Percentiles rank a stretch among this genome's conserved stretches.
Conservation (phyloP, 2,888 invertebrate species). For the Holacanthella duospinosa region DNA sequence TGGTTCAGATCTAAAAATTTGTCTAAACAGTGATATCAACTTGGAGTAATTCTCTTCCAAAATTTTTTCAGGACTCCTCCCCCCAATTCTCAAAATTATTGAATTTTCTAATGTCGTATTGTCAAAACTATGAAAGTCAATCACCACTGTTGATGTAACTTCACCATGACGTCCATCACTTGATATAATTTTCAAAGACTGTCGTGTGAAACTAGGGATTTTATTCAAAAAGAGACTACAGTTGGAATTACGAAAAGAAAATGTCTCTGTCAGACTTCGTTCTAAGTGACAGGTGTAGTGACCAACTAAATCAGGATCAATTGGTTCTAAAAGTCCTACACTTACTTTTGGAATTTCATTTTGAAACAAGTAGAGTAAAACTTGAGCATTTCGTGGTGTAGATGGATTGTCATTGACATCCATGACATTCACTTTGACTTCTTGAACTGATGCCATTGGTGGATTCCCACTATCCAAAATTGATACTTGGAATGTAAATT, state of each 20-base stretch:
- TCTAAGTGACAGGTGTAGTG: slow-evolving; percentile 76
- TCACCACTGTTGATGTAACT: slow-evolving; percentile 73
- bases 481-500: slow-evolving; percentile 80
- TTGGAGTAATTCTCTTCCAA: slow-evolving; percentile 57
- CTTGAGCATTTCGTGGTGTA: slow-evolving; percentile 66
- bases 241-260: slow-evolving; percentile 50
- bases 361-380: slow-evolving; percentile 63
- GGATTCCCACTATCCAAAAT: slow-evolving; percentile 77
- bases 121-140: slow-evolving; percentile 69
- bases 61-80: slow-evolving; percentile 63
- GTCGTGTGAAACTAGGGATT: slow-evolving; percentile 50
- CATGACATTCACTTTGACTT: slow-evolving; percentile 79
- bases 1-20: slow-evolving; percentile 43
- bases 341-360: slow-evolving; percentile 64
- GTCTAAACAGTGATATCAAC: slow-evolving; percentile 28
- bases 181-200: slow-evolving; percentile 64
- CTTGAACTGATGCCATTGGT: slow-evolving; percentile 68
- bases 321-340: slow-evolving; percentile 83
- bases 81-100: slow-evolving; percentile 61
- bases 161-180: slow-evolving; percentile 81
- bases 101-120: slow-evolving; percentile 74
- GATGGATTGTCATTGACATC: slow-evolving; percentile 93
- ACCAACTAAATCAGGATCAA: slow-evolving; percentile 80
- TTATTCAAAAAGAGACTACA: slow-evolving; percentile 69
- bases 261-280: slow-evolving; percentile 22